A percentile compares a stretch with the other conserved stretches of the same genome.
phyloP scores from a whole-genome alignment of 1,140 invertebrate genomes.

The Harlomillsia oculata region DNA sequence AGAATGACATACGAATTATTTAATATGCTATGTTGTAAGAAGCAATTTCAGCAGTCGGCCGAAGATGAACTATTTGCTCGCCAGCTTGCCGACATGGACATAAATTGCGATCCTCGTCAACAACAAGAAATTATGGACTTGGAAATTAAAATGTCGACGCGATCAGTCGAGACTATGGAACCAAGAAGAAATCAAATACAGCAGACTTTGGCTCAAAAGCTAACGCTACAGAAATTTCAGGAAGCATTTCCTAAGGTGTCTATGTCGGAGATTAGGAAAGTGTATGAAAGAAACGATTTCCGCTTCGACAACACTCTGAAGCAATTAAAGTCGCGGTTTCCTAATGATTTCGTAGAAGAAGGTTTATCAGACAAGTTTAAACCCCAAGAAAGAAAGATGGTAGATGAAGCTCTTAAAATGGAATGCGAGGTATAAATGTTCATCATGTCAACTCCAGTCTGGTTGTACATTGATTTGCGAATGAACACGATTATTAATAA shows the following conservation, averaged over 20 bases:
- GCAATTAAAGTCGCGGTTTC: not conserved
- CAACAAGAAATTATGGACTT: conserved; percentile 6
- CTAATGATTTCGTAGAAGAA: not conserved
- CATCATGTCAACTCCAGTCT: no score
- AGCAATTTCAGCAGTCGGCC: not conserved
- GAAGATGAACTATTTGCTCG: not conserved
- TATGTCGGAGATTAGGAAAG: not conserved
- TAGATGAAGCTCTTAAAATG: no score
- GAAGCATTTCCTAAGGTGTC: not conserved
- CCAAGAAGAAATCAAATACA: not conserved
- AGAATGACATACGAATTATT: conserved; percentile 18
- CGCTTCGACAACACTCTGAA: conserved; percentile 3
- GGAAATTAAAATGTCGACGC: not conserved
- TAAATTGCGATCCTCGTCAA: not conserved
- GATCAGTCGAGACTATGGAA: not conserved
- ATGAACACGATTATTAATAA: no score
- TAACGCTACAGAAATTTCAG: conserved; percentile 6
- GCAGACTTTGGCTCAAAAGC: not conserved
- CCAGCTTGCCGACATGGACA: not conserved
- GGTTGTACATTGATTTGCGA: no score
- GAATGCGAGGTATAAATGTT: no score
- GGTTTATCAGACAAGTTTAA: not conserved
- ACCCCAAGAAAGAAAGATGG: not conserved
- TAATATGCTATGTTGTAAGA: not conserved
- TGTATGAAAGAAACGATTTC: not conserved